phyloP scores from a whole-genome alignment of 1,140 invertebrate species.

The Whitmania pigra region DNA sequence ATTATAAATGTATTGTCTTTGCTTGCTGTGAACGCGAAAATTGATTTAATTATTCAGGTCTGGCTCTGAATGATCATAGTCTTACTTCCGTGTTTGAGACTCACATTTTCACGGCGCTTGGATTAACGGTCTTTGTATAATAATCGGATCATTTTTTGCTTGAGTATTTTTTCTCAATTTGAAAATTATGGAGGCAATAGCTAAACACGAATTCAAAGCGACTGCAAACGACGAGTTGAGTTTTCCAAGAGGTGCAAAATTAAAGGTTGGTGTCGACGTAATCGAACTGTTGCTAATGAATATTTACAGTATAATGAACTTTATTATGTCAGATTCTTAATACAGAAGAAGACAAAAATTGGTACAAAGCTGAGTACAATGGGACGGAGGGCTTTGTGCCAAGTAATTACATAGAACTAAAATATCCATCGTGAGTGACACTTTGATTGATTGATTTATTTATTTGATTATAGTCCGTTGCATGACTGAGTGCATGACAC shows the following conservation, averaged over 20 bases:
- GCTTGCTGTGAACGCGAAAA: too few relatives aligned
- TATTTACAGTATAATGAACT: neutral
- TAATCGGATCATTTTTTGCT: too few relatives aligned
- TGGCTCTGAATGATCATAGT: too few relatives aligned
- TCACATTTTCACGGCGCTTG: too few relatives aligned
- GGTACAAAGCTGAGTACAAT: slow-evolving; percentile 95
- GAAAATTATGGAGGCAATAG: slow-evolving; percentile 4
- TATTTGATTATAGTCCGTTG: too few relatives aligned
- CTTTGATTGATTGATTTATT: too few relatives aligned
- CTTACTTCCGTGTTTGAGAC: too few relatives aligned
- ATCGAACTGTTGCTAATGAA: neutral
- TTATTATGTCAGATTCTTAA: slow-evolving; percentile 71
- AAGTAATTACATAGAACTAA: slow-evolving; percentile 99
- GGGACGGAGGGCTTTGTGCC: slow-evolving; percentile 93
- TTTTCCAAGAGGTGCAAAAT: slow-evolving; percentile 5
- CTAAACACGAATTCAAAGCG: slow-evolving; percentile 12
- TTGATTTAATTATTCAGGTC: too few relatives aligned
- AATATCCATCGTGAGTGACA: slow-evolving; percentile 44
- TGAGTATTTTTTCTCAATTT: neutral
- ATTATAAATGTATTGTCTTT: too few relatives aligned
- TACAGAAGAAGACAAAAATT: slow-evolving; percentile 99
- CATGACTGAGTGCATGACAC: slow-evolving; percentile 36
- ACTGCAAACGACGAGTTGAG: slow-evolving; percentile 9
- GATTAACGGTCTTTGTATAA: too few relatives aligned
- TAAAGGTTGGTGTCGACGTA: slow-evolving; percentile 7